Conservation (phyloP, 2,113 vertebrate species). For the Psittacula cyanocephala region DNA sequence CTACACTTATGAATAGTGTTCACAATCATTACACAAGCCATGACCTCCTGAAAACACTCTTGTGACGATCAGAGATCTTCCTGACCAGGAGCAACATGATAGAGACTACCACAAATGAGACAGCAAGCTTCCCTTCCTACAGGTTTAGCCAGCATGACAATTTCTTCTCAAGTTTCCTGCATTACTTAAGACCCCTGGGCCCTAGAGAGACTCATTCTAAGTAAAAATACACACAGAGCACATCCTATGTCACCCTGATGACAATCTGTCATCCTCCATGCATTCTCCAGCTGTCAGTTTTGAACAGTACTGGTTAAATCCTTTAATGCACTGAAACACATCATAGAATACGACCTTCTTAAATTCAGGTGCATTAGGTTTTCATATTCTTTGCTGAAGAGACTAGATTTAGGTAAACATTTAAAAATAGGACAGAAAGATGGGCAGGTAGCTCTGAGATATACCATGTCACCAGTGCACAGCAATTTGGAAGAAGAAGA, state of each 20-base stretch:
- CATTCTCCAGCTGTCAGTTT: slow-evolving; percentile 22
- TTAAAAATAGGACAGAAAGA: not conserved
- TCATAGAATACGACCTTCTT: not conserved
- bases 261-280: slow-evolving; percentile 51
- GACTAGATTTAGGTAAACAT: not conserved
- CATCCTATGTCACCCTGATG: slow-evolving; percentile 22
- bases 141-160: not conserved
- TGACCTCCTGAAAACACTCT: not conserved
- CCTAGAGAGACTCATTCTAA: slow-evolving; percentile 17
- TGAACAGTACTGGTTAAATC: not conserved
- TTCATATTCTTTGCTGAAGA: not conserved
- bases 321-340: not conserved
- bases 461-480: not conserved
- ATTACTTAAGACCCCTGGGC: slow-evolving; percentile 4
- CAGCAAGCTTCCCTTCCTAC: not conserved
- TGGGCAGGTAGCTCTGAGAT: not conserved
- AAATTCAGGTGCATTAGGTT: not conserved
- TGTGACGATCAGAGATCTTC: not conserved
- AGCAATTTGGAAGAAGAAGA: not conserved
- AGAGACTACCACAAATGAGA: not conserved
- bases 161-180: not conserved
- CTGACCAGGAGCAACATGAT: not conserved
- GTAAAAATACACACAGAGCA: slow-evolving; percentile 40
- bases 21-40: not conserved
- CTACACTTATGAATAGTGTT: not conserved